Evolutionary conservation across 2,888 invertebrate genomes (phyloP).

Genomic region (Melinaea marsaeus): DNA sequence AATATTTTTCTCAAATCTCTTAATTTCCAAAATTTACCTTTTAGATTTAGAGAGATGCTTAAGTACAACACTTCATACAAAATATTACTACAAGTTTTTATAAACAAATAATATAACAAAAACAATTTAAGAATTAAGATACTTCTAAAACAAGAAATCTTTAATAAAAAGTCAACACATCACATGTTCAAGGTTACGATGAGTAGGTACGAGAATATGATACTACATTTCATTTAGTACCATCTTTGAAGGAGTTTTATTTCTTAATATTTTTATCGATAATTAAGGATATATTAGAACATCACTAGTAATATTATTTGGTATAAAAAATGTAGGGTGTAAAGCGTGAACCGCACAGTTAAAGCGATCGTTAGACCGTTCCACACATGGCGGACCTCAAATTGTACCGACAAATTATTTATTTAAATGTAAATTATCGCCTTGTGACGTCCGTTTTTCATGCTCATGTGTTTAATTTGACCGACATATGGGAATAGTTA

Average conservation of each 20-base stretch:
- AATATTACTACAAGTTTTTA: slow-evolving; percentile 59
- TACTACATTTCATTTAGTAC: too few relatives aligned
- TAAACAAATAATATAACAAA: slow-evolving; percentile 4
- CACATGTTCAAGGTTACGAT: too few relatives aligned
- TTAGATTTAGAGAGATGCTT: too few relatives aligned
- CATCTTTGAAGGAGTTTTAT: too few relatives aligned
- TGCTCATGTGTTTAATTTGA: slow-evolving; percentile 58
- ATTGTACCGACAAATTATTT: slow-evolving; percentile 74
- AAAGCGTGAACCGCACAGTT: slow-evolving; percentile 73
- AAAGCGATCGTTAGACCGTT: slow-evolving; percentile 63
- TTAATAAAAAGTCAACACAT: neutral
- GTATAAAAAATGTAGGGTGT: slow-evolving; percentile 32
- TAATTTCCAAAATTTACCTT: too few relatives aligned
- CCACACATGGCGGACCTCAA: slow-evolving; percentile 62
- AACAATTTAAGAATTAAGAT: neutral
- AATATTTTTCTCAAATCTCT: too few relatives aligned
- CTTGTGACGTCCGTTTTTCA: slow-evolving; percentile 51
- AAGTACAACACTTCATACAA: slow-evolving; percentile 53
- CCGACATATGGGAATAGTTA: slow-evolving; percentile 52
- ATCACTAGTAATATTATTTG: too few relatives aligned
- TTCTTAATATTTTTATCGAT: too few relatives aligned
- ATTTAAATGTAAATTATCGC: slow-evolving; percentile 73
- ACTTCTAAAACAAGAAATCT: slow-evolving; percentile 10
- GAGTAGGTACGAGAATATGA: too few relatives aligned
- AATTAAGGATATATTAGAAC: neutral